These are phyloP conservation scores for Chrysolina haemoptera DNA, from an alignment of 2,888 invertebrate genomes.

Conservation along the genomic window DNA sequence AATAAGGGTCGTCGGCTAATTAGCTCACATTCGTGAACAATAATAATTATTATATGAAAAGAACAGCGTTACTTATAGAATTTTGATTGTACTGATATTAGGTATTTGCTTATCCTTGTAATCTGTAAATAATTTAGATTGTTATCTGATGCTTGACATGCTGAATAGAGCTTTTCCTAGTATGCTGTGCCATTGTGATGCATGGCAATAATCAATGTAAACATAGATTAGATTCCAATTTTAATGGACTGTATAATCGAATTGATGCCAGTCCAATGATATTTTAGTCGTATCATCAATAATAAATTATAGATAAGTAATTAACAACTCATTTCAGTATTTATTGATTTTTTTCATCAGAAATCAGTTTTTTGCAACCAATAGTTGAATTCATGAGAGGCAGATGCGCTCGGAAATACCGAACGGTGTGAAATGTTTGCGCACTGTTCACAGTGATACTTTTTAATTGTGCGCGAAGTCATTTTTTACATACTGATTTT, in stretches of 20 bases:
- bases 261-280: not conserved
- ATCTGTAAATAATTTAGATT: not conserved
- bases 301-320: not conserved
- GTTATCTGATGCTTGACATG: not conserved
- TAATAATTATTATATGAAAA: too few species aligned
- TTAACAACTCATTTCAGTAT: not conserved
- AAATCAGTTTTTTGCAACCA: not conserved
- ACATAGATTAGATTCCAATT: constrained; percentile 5
- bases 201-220: not conserved
- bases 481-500: too few species aligned
- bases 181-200: not conserved
- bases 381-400: not conserved
- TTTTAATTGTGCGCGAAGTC: too few species aligned
- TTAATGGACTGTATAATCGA: not conserved
- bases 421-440: too few species aligned
- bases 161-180: not conserved
- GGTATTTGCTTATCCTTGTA: not conserved
- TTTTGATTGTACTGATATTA: too few species aligned
- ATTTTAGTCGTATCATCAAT: not conserved
- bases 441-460: too few species aligned
- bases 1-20: too few species aligned
- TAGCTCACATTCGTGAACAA: too few species aligned
- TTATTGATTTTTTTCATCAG: not conserved
- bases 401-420: too few species aligned
- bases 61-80: too few species aligned